Evolutionary conservation across 1,140 invertebrate species (phyloP), one percentile per base, ranked within the genome.

Genomic region (Drosophila subpulchrella): DNA sequence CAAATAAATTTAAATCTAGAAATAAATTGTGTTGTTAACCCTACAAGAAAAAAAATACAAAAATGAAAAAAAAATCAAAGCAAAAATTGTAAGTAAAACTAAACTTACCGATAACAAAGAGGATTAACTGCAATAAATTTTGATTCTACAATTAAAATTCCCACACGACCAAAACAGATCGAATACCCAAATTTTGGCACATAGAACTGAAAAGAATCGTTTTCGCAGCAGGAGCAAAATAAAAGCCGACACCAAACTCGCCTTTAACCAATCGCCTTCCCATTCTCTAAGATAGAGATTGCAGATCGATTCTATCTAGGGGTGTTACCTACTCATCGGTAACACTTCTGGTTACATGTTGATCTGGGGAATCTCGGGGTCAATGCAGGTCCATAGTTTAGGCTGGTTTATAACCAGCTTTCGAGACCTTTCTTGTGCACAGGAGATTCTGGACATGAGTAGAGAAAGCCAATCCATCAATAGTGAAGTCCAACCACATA

Each of bases 21-120:
- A 47, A 77, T 80, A 73, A 83, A 79, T 86, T 86, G 81, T 83
- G 83, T 86, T 86, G 79, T 88, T 86, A 88, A 75, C 56, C 67
- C 58, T 76, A 74, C 54, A 39, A 47, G 59, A 72, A 42, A 65
- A 58, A 62, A 72, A 57, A 48, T 54, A 34, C 39, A 74, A 71
- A 77, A 68, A 60, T 55, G 63, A 39, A 62, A 38, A 66, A 51
- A 53, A 77, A 62, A 63, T 61, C 47, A 63, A 65, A 56, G 47
- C 53, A 13, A 62, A 74, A 73, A 63, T 47, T 71, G 68, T 71
- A 70, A 70, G 67, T 70, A 70, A 71, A 71, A 50, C 65, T 57
- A 57, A 71, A 70, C 63, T 41, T 71, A 71, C 41, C 30, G 42
- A 56, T 50, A 75, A 63, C 48, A 50, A 75, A 68, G 30, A 72